Percentiles rank a stretch among this genome's conserved stretches.
phyloP scores from a whole-genome alignment of 2,888 invertebrate species.

The Bedellia somnulentella region DNA sequence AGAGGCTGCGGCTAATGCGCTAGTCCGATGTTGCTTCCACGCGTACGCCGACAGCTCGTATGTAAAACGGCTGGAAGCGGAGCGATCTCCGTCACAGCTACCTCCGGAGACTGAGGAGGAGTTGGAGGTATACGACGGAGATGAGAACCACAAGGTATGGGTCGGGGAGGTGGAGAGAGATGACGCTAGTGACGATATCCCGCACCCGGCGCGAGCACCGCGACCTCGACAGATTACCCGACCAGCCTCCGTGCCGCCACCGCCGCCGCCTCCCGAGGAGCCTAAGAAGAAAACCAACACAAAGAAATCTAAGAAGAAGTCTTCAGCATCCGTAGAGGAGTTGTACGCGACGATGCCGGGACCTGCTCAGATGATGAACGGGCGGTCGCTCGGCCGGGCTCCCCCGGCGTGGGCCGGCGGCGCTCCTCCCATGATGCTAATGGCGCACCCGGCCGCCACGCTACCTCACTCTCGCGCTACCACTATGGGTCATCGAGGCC shows the following conservation, averaged over 20 bases:
- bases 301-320: constrained; percentile 59
- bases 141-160: constrained; percentile 95
- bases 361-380: constrained; percentile 42
- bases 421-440: constrained; percentile 46
- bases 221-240: constrained; percentile 81
- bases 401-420: constrained; percentile 43
- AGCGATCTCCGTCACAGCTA: constrained; percentile 42
- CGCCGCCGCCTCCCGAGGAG: constrained; percentile 73
- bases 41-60: constrained; percentile 96
- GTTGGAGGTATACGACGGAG: constrained; percentile 83
- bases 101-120: constrained; percentile 67
- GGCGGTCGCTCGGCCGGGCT: constrained; percentile 43
- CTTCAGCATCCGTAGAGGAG: constrained; percentile 62
- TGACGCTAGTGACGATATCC: constrained; percentile 69
- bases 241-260: constrained; percentile 82
- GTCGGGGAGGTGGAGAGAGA: constrained; percentile 79
- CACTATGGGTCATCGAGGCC: constrained; percentile 59
- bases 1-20: constrained; percentile 95
- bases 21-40: constrained; percentile 96
- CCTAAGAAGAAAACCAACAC: constrained; percentile 63
- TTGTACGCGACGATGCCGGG: constrained; percentile 59
- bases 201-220: constrained; percentile 65
- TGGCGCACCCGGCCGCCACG: constrained; percentile 48
- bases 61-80: constrained; percentile 77
- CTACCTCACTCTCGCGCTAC: constrained; percentile 45